These are phyloP conservation scores for Entelurus aequoreus DNA, from an alignment of 2,113 vertebrate species.

Conservation along the genomic window DNA sequence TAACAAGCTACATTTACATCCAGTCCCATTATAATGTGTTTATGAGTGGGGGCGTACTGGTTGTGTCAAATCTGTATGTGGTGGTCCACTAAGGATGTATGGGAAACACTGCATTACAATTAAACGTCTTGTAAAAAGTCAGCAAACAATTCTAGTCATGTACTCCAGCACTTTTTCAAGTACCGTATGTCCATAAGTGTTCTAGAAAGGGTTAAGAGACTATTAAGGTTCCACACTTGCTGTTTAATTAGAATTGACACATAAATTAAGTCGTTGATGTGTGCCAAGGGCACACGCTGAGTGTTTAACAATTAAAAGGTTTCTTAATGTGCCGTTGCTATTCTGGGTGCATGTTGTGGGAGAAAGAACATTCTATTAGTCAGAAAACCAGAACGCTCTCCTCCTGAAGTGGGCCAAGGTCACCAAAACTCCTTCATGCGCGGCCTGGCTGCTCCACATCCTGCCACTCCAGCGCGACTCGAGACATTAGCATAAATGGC, in stretches of 20 bases:
- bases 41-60: too few relatives aligned
- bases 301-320: slow-evolving; percentile 69
- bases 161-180: too few relatives aligned
- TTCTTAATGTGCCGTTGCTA: slow-evolving; percentile 72
- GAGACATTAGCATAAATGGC: slow-evolving; percentile 59
- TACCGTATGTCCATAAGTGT: background rate
- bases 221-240: slow-evolving; percentile 15
- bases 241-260: slow-evolving; percentile 67
- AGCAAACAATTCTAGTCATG: too few relatives aligned
- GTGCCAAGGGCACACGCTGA: slow-evolving; percentile 63
- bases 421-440: slow-evolving; percentile 49
- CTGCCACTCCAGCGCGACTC: slow-evolving; percentile 42
- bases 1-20: too few relatives aligned
- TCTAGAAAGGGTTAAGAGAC: too few relatives aligned
- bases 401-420: slow-evolving; percentile 69
- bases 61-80: too few relatives aligned
- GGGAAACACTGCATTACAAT: too few relatives aligned
- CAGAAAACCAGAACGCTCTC: slow-evolving; percentile 54
- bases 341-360: slow-evolving; percentile 64
- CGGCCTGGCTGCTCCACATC: slow-evolving; percentile 41
- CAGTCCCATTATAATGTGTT: too few relatives aligned
- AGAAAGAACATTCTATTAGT: slow-evolving; percentile 59
- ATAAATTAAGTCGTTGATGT: slow-evolving; percentile 69
- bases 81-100: too few relatives aligned
- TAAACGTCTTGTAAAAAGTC: too few relatives aligned